Evolutionary conservation across 1,140 invertebrate genomes (phyloP).

Genomic region (Pectinophora gossypiella): DNA sequence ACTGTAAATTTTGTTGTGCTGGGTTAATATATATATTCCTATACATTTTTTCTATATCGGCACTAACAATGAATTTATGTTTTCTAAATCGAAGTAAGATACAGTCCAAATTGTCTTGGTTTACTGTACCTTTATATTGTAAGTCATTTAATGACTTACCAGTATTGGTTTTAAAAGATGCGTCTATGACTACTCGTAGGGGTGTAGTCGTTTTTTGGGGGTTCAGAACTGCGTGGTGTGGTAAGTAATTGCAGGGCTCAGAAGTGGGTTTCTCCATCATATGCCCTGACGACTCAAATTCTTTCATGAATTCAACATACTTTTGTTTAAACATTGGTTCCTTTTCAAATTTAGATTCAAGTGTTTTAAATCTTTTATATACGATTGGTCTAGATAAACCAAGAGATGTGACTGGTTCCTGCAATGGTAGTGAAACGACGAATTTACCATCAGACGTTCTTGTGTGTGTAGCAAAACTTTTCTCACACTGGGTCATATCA

Average conservation of each 20-base stretch:
- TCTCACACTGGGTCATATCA: not conserved
- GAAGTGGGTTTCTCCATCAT: not conserved
- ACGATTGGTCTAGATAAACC: not conserved
- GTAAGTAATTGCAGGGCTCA: not conserved
- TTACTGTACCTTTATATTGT: conserved; percentile 33
- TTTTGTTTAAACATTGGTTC: conserved; percentile 4
- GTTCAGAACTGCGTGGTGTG: not conserved
- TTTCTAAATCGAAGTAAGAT: conserved; percentile 35
- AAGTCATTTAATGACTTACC: conserved; percentile 34
- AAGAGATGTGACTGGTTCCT: not conserved
- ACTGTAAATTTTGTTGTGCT: conserved; percentile 23
- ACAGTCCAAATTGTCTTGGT: conserved; percentile 32
- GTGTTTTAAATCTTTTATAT: not conserved
- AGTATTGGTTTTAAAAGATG: conserved; percentile 13
- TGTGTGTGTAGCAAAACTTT: not conserved
- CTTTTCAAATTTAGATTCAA: conserved; percentile 6
- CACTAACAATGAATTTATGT: too few species aligned
- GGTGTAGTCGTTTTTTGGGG: not conserved
- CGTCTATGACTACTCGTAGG: conserved; percentile 23
- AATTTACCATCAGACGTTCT: conserved; percentile 2
- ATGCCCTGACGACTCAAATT: not conserved
- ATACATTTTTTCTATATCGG: conserved; percentile 24
- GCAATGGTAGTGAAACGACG: not conserved
- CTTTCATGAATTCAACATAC: conserved; percentile 3
- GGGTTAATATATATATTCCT: conserved; percentile 17